Conservation (phyloP, 2,113 vertebrate species). For the Cryptotis parvus region DNA sequence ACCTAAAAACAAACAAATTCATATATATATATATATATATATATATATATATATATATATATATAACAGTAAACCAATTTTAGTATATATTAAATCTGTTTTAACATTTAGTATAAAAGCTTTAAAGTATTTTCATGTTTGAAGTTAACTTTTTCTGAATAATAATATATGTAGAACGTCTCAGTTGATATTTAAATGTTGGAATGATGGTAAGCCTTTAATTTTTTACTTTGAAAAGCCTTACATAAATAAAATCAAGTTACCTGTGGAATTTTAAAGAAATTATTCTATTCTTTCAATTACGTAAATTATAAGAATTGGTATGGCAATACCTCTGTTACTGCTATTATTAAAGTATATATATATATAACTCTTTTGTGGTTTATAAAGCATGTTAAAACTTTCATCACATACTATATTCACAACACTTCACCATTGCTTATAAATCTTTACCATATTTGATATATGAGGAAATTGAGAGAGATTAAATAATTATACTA, state of each 20-base stretch:
- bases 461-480: not conserved
- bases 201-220: not conserved
- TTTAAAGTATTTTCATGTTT: not conserved
- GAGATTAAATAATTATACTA: not conserved
- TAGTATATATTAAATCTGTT: not conserved
- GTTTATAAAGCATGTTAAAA: not conserved
- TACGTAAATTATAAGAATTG: not conserved
- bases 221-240: not conserved
- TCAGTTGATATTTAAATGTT: not conserved
- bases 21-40: too few relatives aligned
- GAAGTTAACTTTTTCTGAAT: conserved; percentile 2
- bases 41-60: too few relatives aligned
- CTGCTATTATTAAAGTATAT: not conserved
- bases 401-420: not conserved
- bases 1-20: conserved; percentile 23
- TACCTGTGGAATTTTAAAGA: not conserved
- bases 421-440: not conserved
- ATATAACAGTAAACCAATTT: not conserved
- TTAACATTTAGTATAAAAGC: not conserved
- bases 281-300: not conserved
- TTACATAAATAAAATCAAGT: not conserved
- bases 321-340: not conserved
- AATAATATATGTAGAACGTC: not conserved
- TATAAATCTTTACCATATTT: not conserved
- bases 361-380: not conserved